Evolutionary conservation across 2,797 vertebrate species (phyloP), one percentile per base, ranked within the genome.

Genomic region (Okamejei kenojei): DNA sequence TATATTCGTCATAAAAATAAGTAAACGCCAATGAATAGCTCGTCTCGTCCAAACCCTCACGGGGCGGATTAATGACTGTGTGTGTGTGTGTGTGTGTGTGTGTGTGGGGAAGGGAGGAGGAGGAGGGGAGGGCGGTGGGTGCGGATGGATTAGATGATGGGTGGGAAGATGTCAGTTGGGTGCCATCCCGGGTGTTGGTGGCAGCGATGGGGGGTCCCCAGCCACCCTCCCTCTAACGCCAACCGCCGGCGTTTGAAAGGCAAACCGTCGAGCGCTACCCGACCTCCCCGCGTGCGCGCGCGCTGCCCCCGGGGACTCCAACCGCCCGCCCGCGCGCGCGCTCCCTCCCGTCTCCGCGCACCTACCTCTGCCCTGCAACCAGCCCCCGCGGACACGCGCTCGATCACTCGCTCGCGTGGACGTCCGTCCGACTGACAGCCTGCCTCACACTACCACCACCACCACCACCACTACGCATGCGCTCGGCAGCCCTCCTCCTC

Each of bases 261-360:
- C 29, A 15, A 29, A 9, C 1, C 26, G 0, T 35, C 10, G 0
- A 54, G 4, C 2, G 6, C 0, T 6, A 71, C 11, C 93, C 32
- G 35, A 17, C 38, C 80, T 21, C 23, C 58, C 86, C 0, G 35
- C 58, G 21, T 26, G 32, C 15, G 61, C 1, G 61, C 38, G 38
- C 11, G 38, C 11, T 58, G 93, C 93, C 93, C 61, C 54, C 54
- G 58, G 88, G 58, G 88, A 23, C n/a, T 19, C 80, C 79, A 76
- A 65, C 29, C 84, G 45, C 26, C 26, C 76, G n/a, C n/a, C 29
- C 84, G 92, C 92, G 93, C 68, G 21, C 82, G 91, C 93, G 93
- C 38, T 93, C 93, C 74, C 17, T 7, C 35, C 1, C 73, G 38
- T 9, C 2, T 93, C 8, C 77, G n/a, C 65, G 35, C 13, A n/a